These are phyloP conservation scores for Campoplex capitator DNA, from an alignment of 2,888 invertebrate species.

Conservation along the genomic window DNA sequence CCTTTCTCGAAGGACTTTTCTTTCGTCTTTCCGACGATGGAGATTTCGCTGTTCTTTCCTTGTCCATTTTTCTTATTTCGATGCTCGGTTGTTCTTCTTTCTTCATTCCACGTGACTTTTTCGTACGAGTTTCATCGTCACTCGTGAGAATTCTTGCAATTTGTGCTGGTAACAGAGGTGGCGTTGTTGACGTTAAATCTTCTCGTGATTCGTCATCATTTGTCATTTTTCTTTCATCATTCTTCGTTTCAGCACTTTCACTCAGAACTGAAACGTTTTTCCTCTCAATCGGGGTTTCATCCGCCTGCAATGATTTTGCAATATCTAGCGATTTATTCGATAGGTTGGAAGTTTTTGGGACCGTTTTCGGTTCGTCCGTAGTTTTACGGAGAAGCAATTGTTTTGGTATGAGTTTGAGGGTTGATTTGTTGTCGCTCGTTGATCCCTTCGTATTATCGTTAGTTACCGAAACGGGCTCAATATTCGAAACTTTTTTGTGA, in stretches of 20 bases:
- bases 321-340: constrained; percentile 11
- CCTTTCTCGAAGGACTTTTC: constrained; percentile 75
- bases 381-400: constrained; percentile 76
- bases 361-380: constrained; percentile 50
- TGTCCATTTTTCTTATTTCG: constrained; percentile 66
- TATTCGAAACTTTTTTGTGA: constrained; percentile 2
- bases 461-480: constrained; percentile 15
- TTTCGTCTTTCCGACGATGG: constrained; percentile 73
- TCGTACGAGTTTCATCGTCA: constrained; percentile 7
- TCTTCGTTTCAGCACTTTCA: constrained; percentile 13
- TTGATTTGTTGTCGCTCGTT: constrained; percentile 55
- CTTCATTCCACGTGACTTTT: constrained; percentile 25
- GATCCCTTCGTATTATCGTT: constrained; percentile 62
- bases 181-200: constrained; percentile 55
- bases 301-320: background rate
- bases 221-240: constrained; percentile 8
- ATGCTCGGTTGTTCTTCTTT: constrained; percentile 5
- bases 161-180: constrained; percentile 55
- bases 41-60: constrained; percentile 70
- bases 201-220: constrained; percentile 12
- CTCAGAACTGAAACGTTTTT: background rate
- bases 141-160: constrained; percentile 28
- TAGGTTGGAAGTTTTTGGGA: constrained; percentile 17
- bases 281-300: background rate
- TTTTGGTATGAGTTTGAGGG: constrained; percentile 79